Evolutionary conservation across 2,113 vertebrate species (phyloP), one percentile per base, ranked within the genome.

Genomic region (Campylomormyrus tamandua): DNA sequence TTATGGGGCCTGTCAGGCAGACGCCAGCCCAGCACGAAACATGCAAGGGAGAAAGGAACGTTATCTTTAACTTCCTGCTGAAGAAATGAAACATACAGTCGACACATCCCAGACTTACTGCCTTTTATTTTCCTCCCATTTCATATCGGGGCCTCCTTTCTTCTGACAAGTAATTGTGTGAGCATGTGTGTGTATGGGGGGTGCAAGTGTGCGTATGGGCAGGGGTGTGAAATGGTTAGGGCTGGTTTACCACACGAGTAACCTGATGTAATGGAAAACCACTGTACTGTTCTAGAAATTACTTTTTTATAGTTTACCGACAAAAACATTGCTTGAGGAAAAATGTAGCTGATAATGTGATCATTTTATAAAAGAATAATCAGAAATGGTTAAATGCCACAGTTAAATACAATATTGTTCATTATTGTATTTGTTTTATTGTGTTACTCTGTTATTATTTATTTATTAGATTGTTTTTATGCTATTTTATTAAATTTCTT

Each of bases 1-100:
- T 62, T 88, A 94, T 95, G 93, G 91, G 94, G 94, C 93, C 92
- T 95, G 95, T 96, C 94, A 95, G 92, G 90, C 92, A 90, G 91
- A 91, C 92, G 91, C 89, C 87, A 83, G 92, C 91, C 90, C 92
- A 91, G 93, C 93, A 92, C 93, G 90, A 93, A 92, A 92, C 94
- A 91, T 90, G 92, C 92, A 93, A 94, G 94, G 91, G 93, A 94
- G 94, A 94, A 94, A 92, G 92, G 92, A 93, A 89, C 88, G 92
- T 94, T 95, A 94, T 95, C 95, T 93, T 90, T 93, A 91, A 89
- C 93, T 89, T 91, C 70, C 91, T 91, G 93, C 94, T 91, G 91
- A 91, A 94, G 94, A 91, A 94, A 93, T 92, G 93, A 95, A 93
- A 94, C 90, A 74, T 87, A 86, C 74, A 90, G 88, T 90, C 91